These are phyloP conservation scores for Epizoanthus stellaris DNA, from an alignment of 92 coral and sea anemone genomes.

Conservation along the genomic window DNA sequence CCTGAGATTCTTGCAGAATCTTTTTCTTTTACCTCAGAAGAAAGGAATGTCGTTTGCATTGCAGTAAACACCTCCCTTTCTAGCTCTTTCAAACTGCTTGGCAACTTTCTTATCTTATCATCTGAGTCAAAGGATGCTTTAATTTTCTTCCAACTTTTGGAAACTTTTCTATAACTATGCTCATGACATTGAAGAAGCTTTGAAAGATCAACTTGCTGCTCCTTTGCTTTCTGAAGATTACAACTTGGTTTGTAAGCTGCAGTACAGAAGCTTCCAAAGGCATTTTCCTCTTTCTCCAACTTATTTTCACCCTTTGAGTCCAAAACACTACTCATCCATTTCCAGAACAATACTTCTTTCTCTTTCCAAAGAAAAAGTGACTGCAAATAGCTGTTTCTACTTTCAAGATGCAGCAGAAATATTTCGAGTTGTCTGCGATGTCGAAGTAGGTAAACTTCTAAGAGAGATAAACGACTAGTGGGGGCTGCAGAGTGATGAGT, in stretches of 20 bases:
- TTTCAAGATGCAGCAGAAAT: slow-evolving; percentile 64
- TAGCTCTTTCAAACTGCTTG: background rate
- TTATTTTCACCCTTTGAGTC: slow-evolving; percentile 54
- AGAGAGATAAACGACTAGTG: slow-evolving; percentile 74
- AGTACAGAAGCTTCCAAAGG: background rate
- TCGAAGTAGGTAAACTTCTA: slow-evolving; percentile 82
- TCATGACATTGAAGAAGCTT: slow-evolving; percentile 66
- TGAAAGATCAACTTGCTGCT: slow-evolving; percentile 74
- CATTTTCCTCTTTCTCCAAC: slow-evolving; percentile 32
- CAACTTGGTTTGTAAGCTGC: slow-evolving; percentile 60
- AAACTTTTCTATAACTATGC: slow-evolving; percentile 58
- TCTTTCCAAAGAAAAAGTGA: slow-evolving; percentile 64
- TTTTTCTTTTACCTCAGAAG: slow-evolving; percentile 1
- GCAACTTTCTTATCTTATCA: slow-evolving; percentile 15
- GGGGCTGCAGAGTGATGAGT: slow-evolving; percentile 45
- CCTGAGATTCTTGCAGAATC: background rate
- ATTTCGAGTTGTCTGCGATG: slow-evolving; percentile 64
- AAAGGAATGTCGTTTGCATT: background rate
- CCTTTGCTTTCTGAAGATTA: slow-evolving; percentile 66
- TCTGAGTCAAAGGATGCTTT: slow-evolving; percentile 47
- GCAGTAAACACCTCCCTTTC: slow-evolving; percentile 23
- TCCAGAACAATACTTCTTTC: slow-evolving; percentile 84
- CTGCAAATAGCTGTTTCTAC: slow-evolving; percentile 65
- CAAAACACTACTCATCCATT: slow-evolving; percentile 90
- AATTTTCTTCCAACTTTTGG: slow-evolving; percentile 69